Conservation (phyloP, 2,888 invertebrate species). For the Coleophora flavipennella region DNA sequence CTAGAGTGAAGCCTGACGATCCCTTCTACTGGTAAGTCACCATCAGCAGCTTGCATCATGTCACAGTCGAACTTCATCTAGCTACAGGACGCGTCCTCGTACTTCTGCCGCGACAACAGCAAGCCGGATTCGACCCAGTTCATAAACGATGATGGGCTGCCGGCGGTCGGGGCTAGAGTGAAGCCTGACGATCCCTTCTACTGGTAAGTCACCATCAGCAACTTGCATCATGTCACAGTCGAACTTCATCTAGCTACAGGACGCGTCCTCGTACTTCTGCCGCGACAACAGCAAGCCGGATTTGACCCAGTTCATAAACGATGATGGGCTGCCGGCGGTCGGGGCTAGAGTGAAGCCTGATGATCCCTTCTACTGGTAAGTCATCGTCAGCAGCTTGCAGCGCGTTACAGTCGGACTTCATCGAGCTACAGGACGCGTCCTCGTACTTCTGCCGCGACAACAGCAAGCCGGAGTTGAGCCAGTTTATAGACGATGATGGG, state of each 20-base stretch:
- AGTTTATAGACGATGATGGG: slow-evolving; percentile 86
- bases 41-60: no score
- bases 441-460: slow-evolving; percentile 85
- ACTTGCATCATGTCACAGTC: slow-evolving; percentile 93
- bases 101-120: slow-evolving; percentile 81
- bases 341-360: slow-evolving; percentile 79
- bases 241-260: slow-evolving; percentile 83
- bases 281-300: slow-evolving; percentile 75
- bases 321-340: slow-evolving; percentile 91
- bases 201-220: slow-evolving; percentile 77
- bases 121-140: slow-evolving; percentile 59
- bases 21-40: slow-evolving; percentile 84
- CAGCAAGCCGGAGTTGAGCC: slow-evolving; percentile 53
- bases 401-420: slow-evolving; percentile 77
- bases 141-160: slow-evolving; percentile 91
- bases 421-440: slow-evolving; percentile 75
- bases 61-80: slow-evolving; percentile 90
- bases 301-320: slow-evolving; percentile 75
- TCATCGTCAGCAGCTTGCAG: no score
- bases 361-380: slow-evolving; percentile 85
- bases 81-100: slow-evolving; percentile 75
- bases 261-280: slow-evolving; percentile 78
- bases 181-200: slow-evolving; percentile 81
- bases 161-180: slow-evolving; percentile 83
- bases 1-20: slow-evolving; percentile 75